Percentiles rank a stretch among this genome's conserved stretches.
Conservation (phyloP, 2,797 vertebrate genomes). For the Pogoniulus pusillus region DNA sequence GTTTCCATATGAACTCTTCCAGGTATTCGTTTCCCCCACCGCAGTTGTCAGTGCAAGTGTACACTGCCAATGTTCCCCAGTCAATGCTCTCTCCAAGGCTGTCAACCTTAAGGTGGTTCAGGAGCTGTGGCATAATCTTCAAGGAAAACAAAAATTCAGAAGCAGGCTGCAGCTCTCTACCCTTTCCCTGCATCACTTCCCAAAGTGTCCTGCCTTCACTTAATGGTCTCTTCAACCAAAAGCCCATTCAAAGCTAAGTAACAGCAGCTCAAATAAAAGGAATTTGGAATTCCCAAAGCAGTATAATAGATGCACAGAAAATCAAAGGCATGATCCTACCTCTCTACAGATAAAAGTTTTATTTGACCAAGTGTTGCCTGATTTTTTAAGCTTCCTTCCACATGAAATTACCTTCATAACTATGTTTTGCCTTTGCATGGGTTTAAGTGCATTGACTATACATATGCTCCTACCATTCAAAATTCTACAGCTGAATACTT, state of each 20-base stretch:
- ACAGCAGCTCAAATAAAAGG: background rate
- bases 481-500: background rate
- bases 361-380: background rate
- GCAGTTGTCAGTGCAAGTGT: conserved; percentile 86
- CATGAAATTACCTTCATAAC: background rate
- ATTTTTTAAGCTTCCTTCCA: background rate
- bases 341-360: background rate
- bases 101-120: conserved; percentile 90
- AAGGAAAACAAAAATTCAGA: background rate
- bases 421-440: background rate
- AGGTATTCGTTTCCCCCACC: conserved; percentile 65
- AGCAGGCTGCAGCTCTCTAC: background rate
- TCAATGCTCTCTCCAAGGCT: conserved; percentile 89
- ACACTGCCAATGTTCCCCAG: conserved; percentile 90
- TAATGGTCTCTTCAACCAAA: background rate
- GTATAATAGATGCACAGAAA: background rate
- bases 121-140: conserved; percentile 96
- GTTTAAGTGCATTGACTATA: background rate
- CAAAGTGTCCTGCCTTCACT: background rate
- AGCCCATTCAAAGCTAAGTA: background rate
- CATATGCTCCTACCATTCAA: background rate
- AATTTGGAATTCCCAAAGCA: background rate
- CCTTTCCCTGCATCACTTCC: background rate
- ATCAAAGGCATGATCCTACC: background rate
- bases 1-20: conserved; percentile 95